Percentiles rank a stretch among this genome's conserved stretches.
Conservation (phyloP, 1,140 invertebrate species). For the Rhysida immarginata region DNA sequence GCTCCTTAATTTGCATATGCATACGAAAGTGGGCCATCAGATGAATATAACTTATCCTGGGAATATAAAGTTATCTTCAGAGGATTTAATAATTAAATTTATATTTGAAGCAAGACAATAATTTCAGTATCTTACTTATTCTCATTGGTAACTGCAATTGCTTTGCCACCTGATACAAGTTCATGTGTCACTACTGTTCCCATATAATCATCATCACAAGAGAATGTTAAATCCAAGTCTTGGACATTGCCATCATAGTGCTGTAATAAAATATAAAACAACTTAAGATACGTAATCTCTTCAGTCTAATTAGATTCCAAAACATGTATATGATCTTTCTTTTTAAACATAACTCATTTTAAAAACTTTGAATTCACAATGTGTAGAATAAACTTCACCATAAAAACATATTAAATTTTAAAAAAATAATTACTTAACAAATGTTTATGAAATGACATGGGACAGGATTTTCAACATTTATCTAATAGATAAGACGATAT, state of each 20-base stretch:
- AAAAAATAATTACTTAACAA: too few species aligned
- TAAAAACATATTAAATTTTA: too few species aligned
- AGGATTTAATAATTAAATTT: too few species aligned
- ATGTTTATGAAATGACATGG: too few species aligned
- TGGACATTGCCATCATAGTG: conserved; percentile 87
- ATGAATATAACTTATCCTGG: conserved; percentile 91
- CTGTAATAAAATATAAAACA: conserved; percentile 22
- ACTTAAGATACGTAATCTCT: too few species aligned
- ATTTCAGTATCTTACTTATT: conserved; percentile 56
- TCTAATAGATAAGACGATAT: too few species aligned
- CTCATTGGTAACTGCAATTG: conserved; percentile 84
- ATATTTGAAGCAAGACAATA: background rate
- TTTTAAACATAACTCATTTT: too few species aligned
- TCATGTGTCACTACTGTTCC: conserved; percentile 81
- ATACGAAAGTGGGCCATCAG: conserved; percentile 97
- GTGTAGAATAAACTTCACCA: too few species aligned
- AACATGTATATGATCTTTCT: too few species aligned
- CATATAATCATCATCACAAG: conserved; percentile 87
- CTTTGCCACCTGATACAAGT: conserved; percentile 81
- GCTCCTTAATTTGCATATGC: conserved; percentile 91
- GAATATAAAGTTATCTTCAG: conserved; percentile 3
- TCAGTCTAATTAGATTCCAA: too few species aligned
- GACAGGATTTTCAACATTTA: too few species aligned
- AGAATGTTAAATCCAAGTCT: conserved; percentile 90
- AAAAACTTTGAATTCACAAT: too few species aligned